These are phyloP conservation scores for Listronotus bonariensis DNA, from an alignment of 1,140 invertebrate species.

Conservation along the genomic window DNA sequence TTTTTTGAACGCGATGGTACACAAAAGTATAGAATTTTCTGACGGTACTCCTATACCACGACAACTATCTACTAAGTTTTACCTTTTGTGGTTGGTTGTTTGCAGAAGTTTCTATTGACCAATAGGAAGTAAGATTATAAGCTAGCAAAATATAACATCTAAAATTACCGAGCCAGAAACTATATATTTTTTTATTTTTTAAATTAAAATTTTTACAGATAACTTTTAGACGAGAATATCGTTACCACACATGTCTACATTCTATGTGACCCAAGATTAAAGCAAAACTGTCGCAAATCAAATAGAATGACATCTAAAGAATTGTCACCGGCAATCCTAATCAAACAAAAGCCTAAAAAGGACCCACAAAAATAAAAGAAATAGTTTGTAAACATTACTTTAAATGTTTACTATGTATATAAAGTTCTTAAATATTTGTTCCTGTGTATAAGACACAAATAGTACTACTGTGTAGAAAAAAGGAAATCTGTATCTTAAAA, in stretches of 20 bases:
- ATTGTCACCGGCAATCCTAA: conserved; percentile 9
- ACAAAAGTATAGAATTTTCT: no score
- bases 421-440: conserved; percentile 9
- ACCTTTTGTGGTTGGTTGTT: no score
- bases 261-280: neutral
- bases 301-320: neutral
- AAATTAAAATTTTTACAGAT: no score
- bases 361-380: conserved; percentile 3
- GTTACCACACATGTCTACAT: neutral
- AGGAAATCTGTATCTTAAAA: neutral
- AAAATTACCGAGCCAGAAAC: no score
- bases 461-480: neutral
- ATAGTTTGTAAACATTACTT: conserved; percentile 2
- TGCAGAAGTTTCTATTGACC: no score
- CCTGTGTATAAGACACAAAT: conserved; percentile 1
- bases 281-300: conserved; percentile 12
- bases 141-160: no score
- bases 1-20: no score
- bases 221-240: neutral
- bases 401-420: neutral
- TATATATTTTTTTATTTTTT: no score
- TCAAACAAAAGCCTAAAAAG: conserved; percentile 6
- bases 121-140: no score
- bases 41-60: no score
- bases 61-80: no score